Percentiles rank a stretch among this genome's conserved stretches.
These are phyloP conservation scores for Lepidurus packardi DNA, from an alignment of 1,140 invertebrate species.

Conservation along the genomic window DNA sequence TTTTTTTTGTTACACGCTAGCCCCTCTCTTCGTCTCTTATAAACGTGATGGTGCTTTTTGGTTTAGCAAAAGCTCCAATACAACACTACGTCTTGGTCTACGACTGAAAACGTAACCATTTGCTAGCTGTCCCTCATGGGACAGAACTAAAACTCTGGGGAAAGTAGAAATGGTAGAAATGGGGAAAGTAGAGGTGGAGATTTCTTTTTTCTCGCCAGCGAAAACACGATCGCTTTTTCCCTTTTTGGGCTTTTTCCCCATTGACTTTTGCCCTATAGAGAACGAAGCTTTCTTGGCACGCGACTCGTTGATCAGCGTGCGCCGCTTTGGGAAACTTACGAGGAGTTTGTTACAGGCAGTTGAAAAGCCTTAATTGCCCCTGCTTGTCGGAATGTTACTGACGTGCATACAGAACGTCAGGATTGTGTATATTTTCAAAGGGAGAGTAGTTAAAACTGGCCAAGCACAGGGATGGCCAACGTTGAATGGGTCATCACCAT, in stretches of 20 bases:
- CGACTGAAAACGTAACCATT: constrained; percentile 11
- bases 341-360: neutral
- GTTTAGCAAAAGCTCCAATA: neutral
- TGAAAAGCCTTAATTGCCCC: neutral
- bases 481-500: neutral
- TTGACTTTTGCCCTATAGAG: neutral
- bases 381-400: neutral
- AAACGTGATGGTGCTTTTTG: neutral
- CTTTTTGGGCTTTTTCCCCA: no score
- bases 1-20: neutral
- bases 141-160: neutral
- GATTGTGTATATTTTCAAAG: neutral
- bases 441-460: neutral
- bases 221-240: neutral
- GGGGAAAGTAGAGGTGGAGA: no score
- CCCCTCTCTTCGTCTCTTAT: neutral
- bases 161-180: no score
- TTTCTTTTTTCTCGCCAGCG: neutral
- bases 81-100: neutral
- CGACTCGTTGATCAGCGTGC: neutral
- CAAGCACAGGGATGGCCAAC: neutral
- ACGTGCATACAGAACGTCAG: neutral
- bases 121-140: constrained; percentile 17
- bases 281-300: neutral
- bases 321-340: neutral